Base-by-base conservation (phyloP, 2,797 vertebrate species). In the Parambassis ranga region DNA sequence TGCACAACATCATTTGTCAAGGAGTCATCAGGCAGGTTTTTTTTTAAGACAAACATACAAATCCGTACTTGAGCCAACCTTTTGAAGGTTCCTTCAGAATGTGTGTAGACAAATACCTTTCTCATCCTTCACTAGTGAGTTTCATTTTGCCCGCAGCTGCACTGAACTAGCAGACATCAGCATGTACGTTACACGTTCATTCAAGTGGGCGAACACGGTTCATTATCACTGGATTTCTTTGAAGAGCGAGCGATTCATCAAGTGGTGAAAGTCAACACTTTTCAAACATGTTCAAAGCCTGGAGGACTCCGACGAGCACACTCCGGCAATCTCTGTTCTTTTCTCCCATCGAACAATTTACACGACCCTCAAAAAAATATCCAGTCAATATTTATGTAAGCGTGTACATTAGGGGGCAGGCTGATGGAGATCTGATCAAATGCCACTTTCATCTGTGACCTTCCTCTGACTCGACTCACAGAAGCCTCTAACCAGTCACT, bases 321-420 rank as follows among this genome's bases (percentile, higher is more conserved):
- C 60, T 30, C 18, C 27, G 16, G 60, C 73, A 51, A 47, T 77
- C 72, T 66, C 41, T 43, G 16, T 11, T 55, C 59, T 60, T 31
- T 73, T 65, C 38, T 56, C 33, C 67, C 27, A 2, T 55, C 5
- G 55, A 57, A 65, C 73, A 57, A 79, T 81, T 82, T 84, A 75
- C 68, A 65, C 7, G 24, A 41, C 56, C 8, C 61, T 79, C 48
- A 8, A 58, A 13, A 36, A 84, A 63, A n/a, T n/a, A n/a, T 65
- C 48, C 44, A 24, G 81, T 90, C 86, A 83, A 87, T 90, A 85
- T 90, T 87, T 90, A 83, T 84, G 77, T 77, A 84, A 80, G 70
- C 13, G 8, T 66, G 60, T 74, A 75, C 79, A 71, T 88, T 85
- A 66, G 58, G 56, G 58, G 69, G 24, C 63, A 50, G 61, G 49